Evolutionary conservation across 2,797 vertebrate species (phyloP), one percentile per base, ranked within the genome.

Genomic region (Brotula barbata): DNA sequence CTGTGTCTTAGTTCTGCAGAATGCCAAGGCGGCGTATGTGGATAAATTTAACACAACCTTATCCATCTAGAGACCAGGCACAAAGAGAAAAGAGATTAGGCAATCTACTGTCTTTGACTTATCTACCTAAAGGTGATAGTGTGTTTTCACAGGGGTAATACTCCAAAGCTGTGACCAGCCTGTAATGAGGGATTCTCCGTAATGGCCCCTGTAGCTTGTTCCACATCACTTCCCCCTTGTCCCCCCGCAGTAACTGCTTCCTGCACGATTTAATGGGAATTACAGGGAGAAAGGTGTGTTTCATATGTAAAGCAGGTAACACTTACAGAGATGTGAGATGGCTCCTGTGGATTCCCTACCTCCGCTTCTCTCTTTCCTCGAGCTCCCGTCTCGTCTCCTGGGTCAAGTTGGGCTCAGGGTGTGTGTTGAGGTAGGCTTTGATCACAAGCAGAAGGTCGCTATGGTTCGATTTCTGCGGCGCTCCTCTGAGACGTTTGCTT

Each of bases 391-490:
- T 65, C 15, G 47, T 82, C 81, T 82, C 77, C 36, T 28, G 48
- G 81, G 80, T 71, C 9, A 49, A 33, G 31, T 33, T 33, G 15
- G 44, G 54, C 64, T 67, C 65, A 53, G 47, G 48, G 37, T 7
- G n/a, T 40, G 44, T 53, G 51, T 45, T 41, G 67, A 64, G 75
- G 53, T 71, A 71, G 45, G 64, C 89, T 90, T 91, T 89, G 86
- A 91, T 91, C 85, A 86, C 73, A 65, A 68, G 69, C 75, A 88
- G 88, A 90, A 88, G 89, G 89, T 89, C 81, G 81, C 77, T 73
- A 64, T 63, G 71, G 80, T 89, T 89, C 77, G 69, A 88, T 89
- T 85, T 83, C 81, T 64, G 64, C 64, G 60, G 68, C 22, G 46
- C 66, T 80, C 86, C 78, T 66, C 71, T 64, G 85, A 78, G 80